Conservation (phyloP, 2,888 invertebrate genomes). For the Laothoe populi region DNA sequence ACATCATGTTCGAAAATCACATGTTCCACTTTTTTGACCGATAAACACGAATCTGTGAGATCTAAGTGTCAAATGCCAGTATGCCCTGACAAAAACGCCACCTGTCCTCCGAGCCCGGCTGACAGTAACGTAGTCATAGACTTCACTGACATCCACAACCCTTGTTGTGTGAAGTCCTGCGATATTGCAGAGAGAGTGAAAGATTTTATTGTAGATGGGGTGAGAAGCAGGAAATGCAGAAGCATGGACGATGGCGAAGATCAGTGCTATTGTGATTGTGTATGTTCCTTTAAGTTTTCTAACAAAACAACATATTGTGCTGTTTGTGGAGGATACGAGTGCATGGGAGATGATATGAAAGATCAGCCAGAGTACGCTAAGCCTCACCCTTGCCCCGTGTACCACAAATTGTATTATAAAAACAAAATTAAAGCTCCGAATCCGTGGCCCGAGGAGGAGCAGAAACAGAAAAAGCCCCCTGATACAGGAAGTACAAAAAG, state of each 20-base stretch:
- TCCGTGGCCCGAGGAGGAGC: conserved; percentile 66
- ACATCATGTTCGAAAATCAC: conserved; percentile 60
- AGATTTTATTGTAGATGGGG: conserved; percentile 65
- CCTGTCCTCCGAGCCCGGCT: conserved; percentile 63
- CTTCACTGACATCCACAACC: conserved; percentile 66
- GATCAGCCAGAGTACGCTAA: conserved; percentile 62
- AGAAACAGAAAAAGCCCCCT: conserved; percentile 38
- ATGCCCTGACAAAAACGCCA: conserved; percentile 46
- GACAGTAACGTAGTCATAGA: conserved; percentile 67
- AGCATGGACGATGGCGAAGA: conserved; percentile 46
- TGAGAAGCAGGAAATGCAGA: conserved; percentile 49
- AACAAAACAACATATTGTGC: conserved; percentile 74
- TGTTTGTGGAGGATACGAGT: conserved; percentile 76
- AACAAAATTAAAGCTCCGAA: conserved; percentile 58
- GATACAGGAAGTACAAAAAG: conserved; percentile 55
- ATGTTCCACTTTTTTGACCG: conserved; percentile 48
- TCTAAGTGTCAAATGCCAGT: conserved; percentile 49
- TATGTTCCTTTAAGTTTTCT: conserved; percentile 68
- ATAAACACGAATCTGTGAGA: conserved; percentile 35
- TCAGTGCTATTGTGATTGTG: conserved; percentile 74
- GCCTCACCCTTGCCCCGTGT: conserved; percentile 77
- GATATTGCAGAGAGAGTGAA: conserved; percentile 69
- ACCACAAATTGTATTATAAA: conserved; percentile 74
- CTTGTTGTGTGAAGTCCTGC: conserved; percentile 70
- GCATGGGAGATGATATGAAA: conserved; percentile 67